Conservation (phyloP, 2,797 vertebrate genomes). For the Botia almorhae region DNA sequence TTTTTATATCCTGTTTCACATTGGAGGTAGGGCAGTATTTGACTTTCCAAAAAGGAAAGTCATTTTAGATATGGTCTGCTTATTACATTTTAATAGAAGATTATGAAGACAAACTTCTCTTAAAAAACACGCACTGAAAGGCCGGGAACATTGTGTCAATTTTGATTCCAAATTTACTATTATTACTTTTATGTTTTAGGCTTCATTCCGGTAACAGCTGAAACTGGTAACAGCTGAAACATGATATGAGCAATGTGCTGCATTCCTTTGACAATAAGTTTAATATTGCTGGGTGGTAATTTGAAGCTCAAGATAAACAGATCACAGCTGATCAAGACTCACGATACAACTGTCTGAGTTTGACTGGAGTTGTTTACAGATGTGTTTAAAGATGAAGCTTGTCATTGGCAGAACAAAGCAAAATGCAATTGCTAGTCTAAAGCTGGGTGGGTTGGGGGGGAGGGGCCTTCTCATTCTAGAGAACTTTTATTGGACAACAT, state of each 20-base stretch:
- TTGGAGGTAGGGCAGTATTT: not conserved
- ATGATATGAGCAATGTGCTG: conserved; percentile 9
- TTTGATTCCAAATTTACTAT: not conserved
- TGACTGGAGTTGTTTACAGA: not conserved
- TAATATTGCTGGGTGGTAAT: not conserved
- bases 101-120: not conserved
- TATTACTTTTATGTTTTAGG: not conserved
- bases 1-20: too few species aligned
- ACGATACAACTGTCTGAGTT: not conserved
- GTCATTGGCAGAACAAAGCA: not conserved
- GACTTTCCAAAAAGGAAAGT: not conserved
- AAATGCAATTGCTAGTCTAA: not conserved
- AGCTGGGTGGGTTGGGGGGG: too few species aligned
- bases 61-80: not conserved
- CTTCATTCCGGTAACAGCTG: conserved; percentile 40
- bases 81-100: conserved; percentile 3
- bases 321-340: not conserved
- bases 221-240: not conserved
- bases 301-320: not conserved
- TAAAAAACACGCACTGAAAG: not conserved
- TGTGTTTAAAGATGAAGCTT: not conserved
- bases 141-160: not conserved
- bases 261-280: not conserved
- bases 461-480: too few species aligned
- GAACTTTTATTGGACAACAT: too few species aligned